Evolutionary conservation across 2,113 vertebrate genomes (phyloP).

Genomic region (Misgurnus mizolepis): DNA sequence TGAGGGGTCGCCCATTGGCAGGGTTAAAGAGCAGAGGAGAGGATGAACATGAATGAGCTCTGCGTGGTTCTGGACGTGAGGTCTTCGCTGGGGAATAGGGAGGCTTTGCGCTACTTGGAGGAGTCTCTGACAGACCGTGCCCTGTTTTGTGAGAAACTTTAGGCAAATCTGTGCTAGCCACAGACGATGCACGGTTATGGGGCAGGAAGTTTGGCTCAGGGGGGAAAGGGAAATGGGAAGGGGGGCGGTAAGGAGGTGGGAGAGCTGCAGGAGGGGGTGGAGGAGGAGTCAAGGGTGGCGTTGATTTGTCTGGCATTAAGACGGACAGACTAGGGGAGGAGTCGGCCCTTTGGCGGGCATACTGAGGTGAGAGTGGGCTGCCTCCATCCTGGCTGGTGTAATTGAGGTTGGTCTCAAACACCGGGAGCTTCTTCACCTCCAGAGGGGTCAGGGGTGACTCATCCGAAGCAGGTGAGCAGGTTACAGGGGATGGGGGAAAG

Average conservation of each 20-base stretch:
- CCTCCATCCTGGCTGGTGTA: slow-evolving; percentile 82
- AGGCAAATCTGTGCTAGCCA: slow-evolving; percentile 72
- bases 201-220: slow-evolving; percentile 76
- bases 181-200: slow-evolving; percentile 69
- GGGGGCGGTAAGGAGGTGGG: slow-evolving; percentile 79
- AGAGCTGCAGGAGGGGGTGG: slow-evolving; percentile 68
- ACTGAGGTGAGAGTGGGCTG: slow-evolving; percentile 87
- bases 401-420: slow-evolving; percentile 91
- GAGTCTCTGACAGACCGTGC: slow-evolving; percentile 68
- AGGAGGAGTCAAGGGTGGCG: slow-evolving; percentile 85
- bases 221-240: slow-evolving; percentile 85
- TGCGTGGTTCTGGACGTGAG: slow-evolving; percentile 78
- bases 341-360: slow-evolving; percentile 79
- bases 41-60: slow-evolving; percentile 78
- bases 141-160: slow-evolving; percentile 69
- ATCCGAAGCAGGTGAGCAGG: slow-evolving; percentile 94
- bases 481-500: slow-evolving; percentile 90
- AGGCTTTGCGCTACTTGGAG: slow-evolving; percentile 72
- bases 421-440: slow-evolving; percentile 93
- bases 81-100: slow-evolving; percentile 83
- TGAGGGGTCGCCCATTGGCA: slow-evolving; percentile 80
- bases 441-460: slow-evolving; percentile 94
- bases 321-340: slow-evolving; percentile 81
- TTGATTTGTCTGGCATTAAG: slow-evolving; percentile 80
- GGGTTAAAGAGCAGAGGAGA: slow-evolving; percentile 84